Percentiles rank a stretch among this genome's conserved stretches.
Evolutionary conservation across 2,113 vertebrate genomes (phyloP).

Genomic region (Penelope pileata): DNA sequence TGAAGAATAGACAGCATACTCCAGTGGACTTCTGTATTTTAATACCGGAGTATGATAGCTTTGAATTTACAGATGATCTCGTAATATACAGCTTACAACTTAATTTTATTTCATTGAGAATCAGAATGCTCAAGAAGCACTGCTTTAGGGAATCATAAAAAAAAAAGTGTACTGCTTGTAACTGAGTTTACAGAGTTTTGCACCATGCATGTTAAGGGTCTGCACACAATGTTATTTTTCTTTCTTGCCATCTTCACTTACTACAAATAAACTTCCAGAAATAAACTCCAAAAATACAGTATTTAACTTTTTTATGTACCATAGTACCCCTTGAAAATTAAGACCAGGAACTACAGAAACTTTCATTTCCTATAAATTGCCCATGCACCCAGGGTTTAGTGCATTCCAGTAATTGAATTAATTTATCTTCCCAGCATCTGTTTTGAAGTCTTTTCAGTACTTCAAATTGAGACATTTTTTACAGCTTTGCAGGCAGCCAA

Average conservation of each 20-base stretch:
- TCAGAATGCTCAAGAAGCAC: not conserved
- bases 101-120: not conserved
- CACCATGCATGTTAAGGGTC: not conserved
- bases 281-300: not conserved
- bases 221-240: not conserved
- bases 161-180: not conserved
- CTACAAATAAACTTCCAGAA: not conserved
- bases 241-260: not conserved
- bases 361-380: not conserved
- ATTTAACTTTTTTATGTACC: not conserved
- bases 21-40: not conserved
- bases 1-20: not conserved
- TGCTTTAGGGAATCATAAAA: not conserved
- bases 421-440: not conserved
- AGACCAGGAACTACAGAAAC: not conserved
- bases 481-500: not conserved
- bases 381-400: not conserved
- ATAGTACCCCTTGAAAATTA: not conserved
- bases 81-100: not conserved
- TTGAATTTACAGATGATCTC: not conserved
- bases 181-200: not conserved
- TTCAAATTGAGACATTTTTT: not conserved
- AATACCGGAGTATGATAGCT: not conserved
- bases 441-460: not conserved
- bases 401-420: not conserved